Percentiles rank a stretch among this genome's conserved stretches.
phyloP scores from a whole-genome alignment of 2,888 invertebrate genomes.

The Biston betularia region DNA sequence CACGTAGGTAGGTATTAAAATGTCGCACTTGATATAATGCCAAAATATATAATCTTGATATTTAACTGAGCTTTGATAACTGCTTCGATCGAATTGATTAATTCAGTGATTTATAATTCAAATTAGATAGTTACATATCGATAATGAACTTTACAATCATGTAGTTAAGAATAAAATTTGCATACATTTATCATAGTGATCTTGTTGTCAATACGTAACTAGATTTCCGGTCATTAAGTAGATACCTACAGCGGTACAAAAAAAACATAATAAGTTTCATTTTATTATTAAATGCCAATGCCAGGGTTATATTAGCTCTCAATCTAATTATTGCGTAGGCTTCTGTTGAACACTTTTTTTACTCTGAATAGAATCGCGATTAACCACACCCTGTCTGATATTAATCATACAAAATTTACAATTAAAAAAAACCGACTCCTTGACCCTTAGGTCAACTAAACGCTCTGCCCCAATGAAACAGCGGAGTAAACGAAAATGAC shows the following conservation, averaged over 20 bases:
- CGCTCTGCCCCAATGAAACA: too few species aligned
- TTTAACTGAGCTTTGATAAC: constrained; percentile 16
- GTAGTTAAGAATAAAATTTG: constrained; percentile 20
- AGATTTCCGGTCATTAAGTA: constrained; percentile 28
- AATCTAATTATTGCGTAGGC: background rate
- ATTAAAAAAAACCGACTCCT: too few species aligned
- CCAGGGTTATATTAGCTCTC: constrained; percentile 2
- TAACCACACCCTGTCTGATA: too few species aligned
- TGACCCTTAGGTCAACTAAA: too few species aligned
- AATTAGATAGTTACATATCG: constrained; percentile 11
- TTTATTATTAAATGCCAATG: constrained; percentile 19
- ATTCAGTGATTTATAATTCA: constrained; percentile 15
- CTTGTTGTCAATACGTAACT: constrained; percentile 20
- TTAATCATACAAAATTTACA: too few species aligned
- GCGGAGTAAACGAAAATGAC: too few species aligned
- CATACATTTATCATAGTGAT: constrained; percentile 14
- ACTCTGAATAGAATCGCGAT: background rate
- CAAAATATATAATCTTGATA: constrained; percentile 20
- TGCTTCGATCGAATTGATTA: constrained; percentile 14
- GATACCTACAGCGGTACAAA: constrained; percentile 2
- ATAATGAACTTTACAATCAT: constrained; percentile 17
- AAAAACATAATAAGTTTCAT: constrained; percentile 13
- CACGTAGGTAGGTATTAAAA: constrained; percentile 3
- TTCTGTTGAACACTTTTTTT: background rate
- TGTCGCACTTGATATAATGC: constrained; percentile 2